Conservation (phyloP, 2,888 invertebrate species). For the Theretra japonica region DNA sequence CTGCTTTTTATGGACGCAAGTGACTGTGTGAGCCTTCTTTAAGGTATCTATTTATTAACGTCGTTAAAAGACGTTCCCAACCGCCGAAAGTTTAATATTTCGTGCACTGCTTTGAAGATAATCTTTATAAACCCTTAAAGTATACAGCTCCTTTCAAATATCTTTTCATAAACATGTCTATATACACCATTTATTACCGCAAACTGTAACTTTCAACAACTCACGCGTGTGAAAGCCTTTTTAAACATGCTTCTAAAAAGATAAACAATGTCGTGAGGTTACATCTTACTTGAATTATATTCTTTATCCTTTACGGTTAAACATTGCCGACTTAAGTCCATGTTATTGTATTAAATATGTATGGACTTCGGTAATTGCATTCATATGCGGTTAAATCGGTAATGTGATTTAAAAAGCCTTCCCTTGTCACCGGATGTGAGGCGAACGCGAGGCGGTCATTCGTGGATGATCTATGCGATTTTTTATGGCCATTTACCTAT, state of each 20-base stretch:
- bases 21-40: conserved; percentile 25
- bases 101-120: conserved; percentile 47
- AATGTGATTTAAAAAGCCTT: conserved; percentile 66
- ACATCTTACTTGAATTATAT: neutral
- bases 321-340: neutral
- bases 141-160: conserved; percentile 41
- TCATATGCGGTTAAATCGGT: conserved; percentile 55
- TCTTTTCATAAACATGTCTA: conserved; percentile 36
- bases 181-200: conserved; percentile 13
- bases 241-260: conserved; percentile 37
- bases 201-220: conserved; percentile 16
- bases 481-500: conserved; percentile 70
- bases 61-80: conserved; percentile 41
- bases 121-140: conserved; percentile 43
- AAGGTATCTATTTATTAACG: conserved; percentile 42
- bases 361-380: conserved; percentile 41
- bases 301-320: neutral
- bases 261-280: conserved; percentile 19
- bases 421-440: conserved; percentile 53
- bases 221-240: conserved; percentile 15
- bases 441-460: conserved; percentile 61
- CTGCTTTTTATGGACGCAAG: conserved; percentile 31
- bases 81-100: conserved; percentile 51
- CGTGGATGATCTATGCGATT: conserved; percentile 73
- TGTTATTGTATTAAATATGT: conserved; percentile 7